These are phyloP conservation scores for Cynaeus angustus DNA, from an alignment of 2,888 invertebrate genomes.

Conservation along the genomic window DNA sequence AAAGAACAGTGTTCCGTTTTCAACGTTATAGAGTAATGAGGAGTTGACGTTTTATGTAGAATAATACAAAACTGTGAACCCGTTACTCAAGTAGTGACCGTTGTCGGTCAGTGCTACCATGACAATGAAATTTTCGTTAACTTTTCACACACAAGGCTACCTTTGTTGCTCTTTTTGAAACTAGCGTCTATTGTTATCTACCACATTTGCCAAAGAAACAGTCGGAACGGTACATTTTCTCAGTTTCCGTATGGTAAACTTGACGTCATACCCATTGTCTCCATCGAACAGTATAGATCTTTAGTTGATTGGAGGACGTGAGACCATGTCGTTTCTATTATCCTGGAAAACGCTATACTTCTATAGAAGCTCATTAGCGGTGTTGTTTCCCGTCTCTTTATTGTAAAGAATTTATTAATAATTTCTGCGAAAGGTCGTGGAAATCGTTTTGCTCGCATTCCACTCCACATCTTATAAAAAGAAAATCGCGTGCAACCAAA, in stretches of 20 bases:
- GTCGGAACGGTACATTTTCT: slow-evolving; percentile 14
- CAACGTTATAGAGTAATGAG: too few species aligned
- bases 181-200: slow-evolving; percentile 4
- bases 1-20: too few species aligned
- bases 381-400: slow-evolving; percentile 13
- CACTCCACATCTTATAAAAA: slow-evolving; percentile 5
- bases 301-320: slow-evolving; percentile 8
- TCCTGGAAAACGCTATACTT: slow-evolving; percentile 6
- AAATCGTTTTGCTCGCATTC: slow-evolving; percentile 16
- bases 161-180: neutral
- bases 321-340: slow-evolving; percentile 15
- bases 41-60: too few species aligned
- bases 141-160: slow-evolving; percentile 5
- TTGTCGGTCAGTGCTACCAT: slow-evolving; percentile 1
- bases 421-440: slow-evolving; percentile 30
- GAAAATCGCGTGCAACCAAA: slow-evolving; percentile 12
- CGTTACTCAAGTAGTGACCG: slow-evolving; percentile 1
- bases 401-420: slow-evolving; percentile 21
- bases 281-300: slow-evolving; percentile 14
- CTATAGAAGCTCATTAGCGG: slow-evolving; percentile 17
- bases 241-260: slow-evolving; percentile 14
- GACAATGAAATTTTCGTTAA: slow-evolving; percentile 4
- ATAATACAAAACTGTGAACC: too few species aligned
- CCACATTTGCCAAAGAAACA: slow-evolving; percentile 3
- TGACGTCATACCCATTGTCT: slow-evolving; percentile 11